phyloP scores from a whole-genome alignment of 2,797 vertebrate genomes.

The Tragelaphus oryx region DNA sequence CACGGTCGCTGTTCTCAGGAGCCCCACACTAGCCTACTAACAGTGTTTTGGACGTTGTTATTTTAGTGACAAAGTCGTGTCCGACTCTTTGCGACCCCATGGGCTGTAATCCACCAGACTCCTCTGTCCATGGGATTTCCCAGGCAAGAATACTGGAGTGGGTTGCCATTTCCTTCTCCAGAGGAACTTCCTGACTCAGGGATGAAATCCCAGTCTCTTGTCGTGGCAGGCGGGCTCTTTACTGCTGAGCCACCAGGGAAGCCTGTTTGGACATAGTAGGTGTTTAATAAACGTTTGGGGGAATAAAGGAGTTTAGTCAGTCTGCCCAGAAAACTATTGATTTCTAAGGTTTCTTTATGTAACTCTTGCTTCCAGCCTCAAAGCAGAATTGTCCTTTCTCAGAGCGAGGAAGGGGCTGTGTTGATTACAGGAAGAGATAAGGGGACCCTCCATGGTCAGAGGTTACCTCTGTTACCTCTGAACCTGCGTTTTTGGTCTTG shows the following conservation, averaged over 20 bases:
- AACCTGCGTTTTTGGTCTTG: background rate
- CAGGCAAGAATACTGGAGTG: background rate
- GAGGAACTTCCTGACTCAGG: background rate
- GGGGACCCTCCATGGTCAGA: background rate
- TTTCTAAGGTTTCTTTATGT: conserved; percentile 34
- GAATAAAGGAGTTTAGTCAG: background rate
- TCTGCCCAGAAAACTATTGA: background rate
- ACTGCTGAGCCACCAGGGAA: background rate
- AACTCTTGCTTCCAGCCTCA: background rate
- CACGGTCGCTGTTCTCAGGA: background rate
- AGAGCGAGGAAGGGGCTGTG: background rate
- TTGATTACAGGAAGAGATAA: background rate
- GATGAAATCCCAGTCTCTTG: background rate
- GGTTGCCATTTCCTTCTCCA: background rate
- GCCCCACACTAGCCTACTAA: background rate
- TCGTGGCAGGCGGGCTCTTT: background rate
- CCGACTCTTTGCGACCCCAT: background rate
- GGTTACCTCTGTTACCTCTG: background rate
- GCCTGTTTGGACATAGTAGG: background rate
- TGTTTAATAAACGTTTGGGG: background rate
- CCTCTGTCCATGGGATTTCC: background rate
- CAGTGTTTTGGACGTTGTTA: background rate
- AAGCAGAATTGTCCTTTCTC: background rate
- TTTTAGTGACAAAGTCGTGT: background rate
- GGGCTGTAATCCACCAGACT: background rate